A percentile compares a stretch with the other conserved stretches of the same genome.
Evolutionary conservation across 1,140 invertebrate species (phyloP).

Genomic region (Aradophagus sp.): DNA sequence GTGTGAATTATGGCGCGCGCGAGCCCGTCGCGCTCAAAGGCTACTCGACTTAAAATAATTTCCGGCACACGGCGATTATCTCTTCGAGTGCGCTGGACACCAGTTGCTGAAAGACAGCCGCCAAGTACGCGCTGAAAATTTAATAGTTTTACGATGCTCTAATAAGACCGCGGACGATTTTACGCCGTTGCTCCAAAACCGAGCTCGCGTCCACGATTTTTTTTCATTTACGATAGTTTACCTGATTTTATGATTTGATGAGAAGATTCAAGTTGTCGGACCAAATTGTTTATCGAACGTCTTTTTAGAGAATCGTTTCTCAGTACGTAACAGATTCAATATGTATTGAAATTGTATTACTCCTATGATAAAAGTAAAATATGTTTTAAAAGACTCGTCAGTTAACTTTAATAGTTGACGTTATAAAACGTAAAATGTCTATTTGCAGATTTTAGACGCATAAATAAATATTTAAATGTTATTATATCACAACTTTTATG

Average conservation of each 20-base stretch:
- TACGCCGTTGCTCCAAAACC: background rate
- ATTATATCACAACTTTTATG: too few relatives aligned
- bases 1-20: constrained; percentile 35
- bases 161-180: constrained; percentile 21
- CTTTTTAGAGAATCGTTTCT: too few relatives aligned
- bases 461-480: too few relatives aligned
- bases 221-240: background rate
- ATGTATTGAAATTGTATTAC: too few relatives aligned
- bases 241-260: constrained; percentile 1
- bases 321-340: too few relatives aligned
- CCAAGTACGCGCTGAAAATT: constrained; percentile 28
- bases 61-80: constrained; percentile 41
- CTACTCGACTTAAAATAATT: constrained; percentile 37
- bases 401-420: too few relatives aligned
- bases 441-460: too few relatives aligned
- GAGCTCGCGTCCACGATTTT: background rate
- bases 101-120: constrained; percentile 47
- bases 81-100: constrained; percentile 31
- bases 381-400: too few relatives aligned
- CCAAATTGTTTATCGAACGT: background rate
- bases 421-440: too few relatives aligned
- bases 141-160: constrained; percentile 34
- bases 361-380: too few relatives aligned
- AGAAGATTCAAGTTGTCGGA: too few relatives aligned
- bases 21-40: constrained; percentile 23